Evolutionary conservation across 2,888 invertebrate species (phyloP).

Genomic region (Glyphotaelius pellucidus): DNA sequence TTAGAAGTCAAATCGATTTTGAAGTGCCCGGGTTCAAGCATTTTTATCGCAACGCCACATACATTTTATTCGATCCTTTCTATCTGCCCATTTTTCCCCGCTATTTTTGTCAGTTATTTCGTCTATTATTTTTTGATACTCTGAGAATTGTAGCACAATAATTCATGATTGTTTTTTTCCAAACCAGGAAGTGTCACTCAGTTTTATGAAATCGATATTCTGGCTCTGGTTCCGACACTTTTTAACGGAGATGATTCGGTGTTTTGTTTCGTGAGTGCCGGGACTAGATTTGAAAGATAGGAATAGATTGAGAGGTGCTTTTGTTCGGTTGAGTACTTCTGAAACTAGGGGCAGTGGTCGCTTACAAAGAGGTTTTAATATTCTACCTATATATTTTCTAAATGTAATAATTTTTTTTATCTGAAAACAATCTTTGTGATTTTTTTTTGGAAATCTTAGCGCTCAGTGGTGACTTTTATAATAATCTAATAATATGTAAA

Average conservation of each 20-base stretch:
- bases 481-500: too few relatives aligned
- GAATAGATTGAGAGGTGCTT: neutral
- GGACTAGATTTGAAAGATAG: neutral
- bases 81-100: neutral
- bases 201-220: neutral
- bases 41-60: neutral
- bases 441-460: too few relatives aligned
- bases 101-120: neutral
- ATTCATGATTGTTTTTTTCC: neutral
- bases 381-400: neutral
- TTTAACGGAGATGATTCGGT: conserved; percentile 2
- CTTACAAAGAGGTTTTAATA: neutral
- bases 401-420: too few relatives aligned
- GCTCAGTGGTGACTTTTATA: too few relatives aligned
- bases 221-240: neutral
- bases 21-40: neutral
- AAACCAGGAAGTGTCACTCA: neutral
- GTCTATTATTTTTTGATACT: neutral
- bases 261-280: neutral
- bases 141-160: neutral
- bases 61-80: neutral
- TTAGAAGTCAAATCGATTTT: too few relatives aligned
- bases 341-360: neutral
- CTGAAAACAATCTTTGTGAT: too few relatives aligned
- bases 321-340: neutral